A percentile compares a stretch with the other conserved stretches of the same genome.
phyloP scores from a whole-genome alignment of 2,888 invertebrate species.

The Arrhopalites spinosus region DNA sequence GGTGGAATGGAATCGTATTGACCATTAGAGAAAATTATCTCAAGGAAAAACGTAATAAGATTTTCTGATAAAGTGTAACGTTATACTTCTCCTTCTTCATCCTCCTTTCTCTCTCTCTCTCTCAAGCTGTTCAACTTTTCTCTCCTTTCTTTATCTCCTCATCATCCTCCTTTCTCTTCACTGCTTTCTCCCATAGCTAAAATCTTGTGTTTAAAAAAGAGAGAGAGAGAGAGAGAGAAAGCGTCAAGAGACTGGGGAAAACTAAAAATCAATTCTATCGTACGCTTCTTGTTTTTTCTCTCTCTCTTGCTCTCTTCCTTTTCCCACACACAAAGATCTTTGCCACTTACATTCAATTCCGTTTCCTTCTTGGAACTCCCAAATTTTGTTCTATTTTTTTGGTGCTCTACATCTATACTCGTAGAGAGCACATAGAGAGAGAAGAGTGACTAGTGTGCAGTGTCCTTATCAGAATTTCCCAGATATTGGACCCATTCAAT shows the following conservation, averaged over 20 bases:
- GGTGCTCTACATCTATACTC: too few species aligned
- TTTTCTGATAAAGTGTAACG: constrained; percentile 1
- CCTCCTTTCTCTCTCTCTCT: neutral
- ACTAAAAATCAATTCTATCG: constrained; percentile 14
- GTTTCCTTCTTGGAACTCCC: neutral
- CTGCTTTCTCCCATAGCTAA: too few species aligned
- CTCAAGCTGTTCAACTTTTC: neutral
- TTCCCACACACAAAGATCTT: constrained; percentile 2
- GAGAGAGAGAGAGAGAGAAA: neutral
- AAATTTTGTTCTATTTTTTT: too few species aligned
- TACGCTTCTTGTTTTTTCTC: neutral
- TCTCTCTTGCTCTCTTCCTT: too few species aligned
- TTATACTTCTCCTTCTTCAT: neutral
- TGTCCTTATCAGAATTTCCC: constrained; percentile 8
- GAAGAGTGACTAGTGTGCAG: too few species aligned
- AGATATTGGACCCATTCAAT: constrained; percentile 4
- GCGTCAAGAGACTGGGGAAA: neutral
- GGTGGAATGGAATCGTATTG: neutral
- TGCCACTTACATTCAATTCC: constrained; percentile 3
- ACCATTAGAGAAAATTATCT: constrained; percentile 24
- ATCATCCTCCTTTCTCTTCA: too few species aligned
- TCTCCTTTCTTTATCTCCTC: neutral
- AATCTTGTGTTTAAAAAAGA: neutral
- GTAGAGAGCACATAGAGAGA: neutral
- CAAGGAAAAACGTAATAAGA: constrained; percentile 1